Evolutionary conservation across 2,113 vertebrate genomes (phyloP).

Genomic region (Solenodon paradoxus): DNA sequence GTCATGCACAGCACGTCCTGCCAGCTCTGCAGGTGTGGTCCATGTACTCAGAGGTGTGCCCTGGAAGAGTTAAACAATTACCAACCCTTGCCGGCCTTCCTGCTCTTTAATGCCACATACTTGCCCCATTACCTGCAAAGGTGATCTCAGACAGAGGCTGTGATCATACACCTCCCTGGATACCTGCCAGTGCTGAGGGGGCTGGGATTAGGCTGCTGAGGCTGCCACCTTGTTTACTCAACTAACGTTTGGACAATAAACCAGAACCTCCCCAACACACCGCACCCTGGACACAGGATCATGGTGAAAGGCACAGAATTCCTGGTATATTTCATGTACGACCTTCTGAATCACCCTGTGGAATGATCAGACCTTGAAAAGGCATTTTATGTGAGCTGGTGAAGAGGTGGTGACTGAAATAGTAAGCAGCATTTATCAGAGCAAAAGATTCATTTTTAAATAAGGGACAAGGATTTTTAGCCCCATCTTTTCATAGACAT

Average conservation of each 20-base stretch:
- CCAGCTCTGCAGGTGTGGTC: constrained; percentile 53
- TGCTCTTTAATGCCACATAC: constrained; percentile 76
- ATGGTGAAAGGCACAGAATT: constrained; percentile 34
- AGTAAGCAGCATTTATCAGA: background rate
- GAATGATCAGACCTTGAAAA: background rate
- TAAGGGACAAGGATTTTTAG: background rate
- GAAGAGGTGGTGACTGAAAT: background rate
- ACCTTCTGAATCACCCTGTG: background rate
- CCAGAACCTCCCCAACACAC: constrained; percentile 69
- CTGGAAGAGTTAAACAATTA: constrained; percentile 81
- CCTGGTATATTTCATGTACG: constrained; percentile 27
- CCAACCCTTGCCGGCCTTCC: constrained; percentile 60
- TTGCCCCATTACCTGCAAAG: constrained; percentile 76
- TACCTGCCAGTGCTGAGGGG: constrained; percentile 71
- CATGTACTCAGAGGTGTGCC: constrained; percentile 48
- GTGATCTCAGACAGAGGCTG: constrained; percentile 77
- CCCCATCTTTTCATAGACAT: background rate
- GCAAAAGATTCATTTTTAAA: background rate
- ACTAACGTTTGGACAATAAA: constrained; percentile 80
- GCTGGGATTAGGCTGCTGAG: constrained; percentile 69
- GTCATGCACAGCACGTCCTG: constrained; percentile 64
- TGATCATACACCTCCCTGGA: constrained; percentile 77
- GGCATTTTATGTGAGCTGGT: background rate
- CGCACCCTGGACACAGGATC: constrained; percentile 43
- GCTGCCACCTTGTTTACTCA: constrained; percentile 77